Conservation (phyloP, 2,888 invertebrate species). For the Ormyrus thymus region DNA sequence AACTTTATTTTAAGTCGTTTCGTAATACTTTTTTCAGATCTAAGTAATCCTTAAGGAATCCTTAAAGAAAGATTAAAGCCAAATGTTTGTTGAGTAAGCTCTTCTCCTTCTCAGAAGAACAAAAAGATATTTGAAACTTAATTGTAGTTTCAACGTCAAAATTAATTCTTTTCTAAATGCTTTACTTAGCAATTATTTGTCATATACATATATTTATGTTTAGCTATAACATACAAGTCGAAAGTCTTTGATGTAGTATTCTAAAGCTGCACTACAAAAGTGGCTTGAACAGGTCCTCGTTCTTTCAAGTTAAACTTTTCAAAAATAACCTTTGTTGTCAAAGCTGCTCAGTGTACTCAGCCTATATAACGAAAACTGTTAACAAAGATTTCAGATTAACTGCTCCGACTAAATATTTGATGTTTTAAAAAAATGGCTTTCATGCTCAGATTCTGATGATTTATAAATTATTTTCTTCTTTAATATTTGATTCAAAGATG, state of each 20-base stretch:
- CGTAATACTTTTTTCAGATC: too few species aligned
- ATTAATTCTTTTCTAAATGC: too few species aligned
- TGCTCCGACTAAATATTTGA: too few species aligned
- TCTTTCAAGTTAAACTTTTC: conserved; percentile 29
- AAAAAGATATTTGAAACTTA: too few species aligned
- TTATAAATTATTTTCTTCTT: too few species aligned
- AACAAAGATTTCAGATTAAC: background rate
- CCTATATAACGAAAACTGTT: conserved; percentile 6
- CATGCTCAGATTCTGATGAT: too few species aligned
- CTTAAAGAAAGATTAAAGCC: background rate
- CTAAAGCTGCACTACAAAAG: conserved; percentile 3
- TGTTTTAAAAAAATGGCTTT: too few species aligned
- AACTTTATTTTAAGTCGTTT: too few species aligned
- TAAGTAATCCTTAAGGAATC: too few species aligned
- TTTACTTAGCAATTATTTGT: background rate
- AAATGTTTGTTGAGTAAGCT: background rate
- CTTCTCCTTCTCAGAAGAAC: too few species aligned
- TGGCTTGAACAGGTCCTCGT: conserved; percentile 15
- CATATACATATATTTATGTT: background rate
- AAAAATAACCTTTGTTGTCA: conserved; percentile 25
- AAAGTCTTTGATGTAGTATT: conserved; percentile 23
- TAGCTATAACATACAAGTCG: background rate
- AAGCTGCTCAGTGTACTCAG: background rate
- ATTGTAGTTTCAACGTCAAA: too few species aligned
- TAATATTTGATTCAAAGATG: too few species aligned